Percentiles rank a stretch among this genome's conserved stretches.
Conservation (phyloP, 2,113 vertebrate species). For the Myrmecobius fasciatus region DNA sequence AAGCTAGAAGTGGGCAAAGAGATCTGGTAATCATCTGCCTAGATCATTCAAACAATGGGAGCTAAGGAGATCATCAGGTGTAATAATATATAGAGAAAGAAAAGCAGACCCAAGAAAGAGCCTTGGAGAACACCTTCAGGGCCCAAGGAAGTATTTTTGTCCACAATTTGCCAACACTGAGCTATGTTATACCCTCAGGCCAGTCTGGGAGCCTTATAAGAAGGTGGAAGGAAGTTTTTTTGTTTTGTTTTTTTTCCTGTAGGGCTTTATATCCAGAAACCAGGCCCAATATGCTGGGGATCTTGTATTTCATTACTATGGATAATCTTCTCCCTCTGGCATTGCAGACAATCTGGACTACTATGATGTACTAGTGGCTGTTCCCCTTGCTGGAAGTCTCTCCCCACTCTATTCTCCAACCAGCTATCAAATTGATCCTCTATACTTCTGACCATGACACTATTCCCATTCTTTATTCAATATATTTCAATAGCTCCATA, state of each 20-base stretch:
- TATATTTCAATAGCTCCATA: background rate
- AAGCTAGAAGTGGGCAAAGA: background rate
- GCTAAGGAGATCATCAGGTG: background rate
- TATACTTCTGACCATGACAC: background rate
- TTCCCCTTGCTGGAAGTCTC: background rate
- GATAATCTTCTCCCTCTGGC: background rate
- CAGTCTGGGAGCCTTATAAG: background rate
- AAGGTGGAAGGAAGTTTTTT: background rate
- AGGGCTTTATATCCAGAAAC: background rate
- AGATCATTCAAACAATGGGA: background rate
- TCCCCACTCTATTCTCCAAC: background rate
- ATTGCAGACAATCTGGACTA: background rate
- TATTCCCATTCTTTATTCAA: background rate
- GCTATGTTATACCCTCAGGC: background rate
- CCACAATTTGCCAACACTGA: background rate
- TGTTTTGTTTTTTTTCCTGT: no score
- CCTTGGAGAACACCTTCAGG: background rate
- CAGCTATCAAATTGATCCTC: background rate
- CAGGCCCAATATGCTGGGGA: background rate
- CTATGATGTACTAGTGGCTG: background rate
- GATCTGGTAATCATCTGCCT: background rate
- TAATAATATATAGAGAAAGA: background rate
- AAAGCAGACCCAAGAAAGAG: background rate
- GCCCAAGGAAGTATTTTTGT: background rate
- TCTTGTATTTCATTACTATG: background rate